Base-by-base conservation (phyloP, 2,113 vertebrate species). In the Dipodomys spectabilis region DNA sequence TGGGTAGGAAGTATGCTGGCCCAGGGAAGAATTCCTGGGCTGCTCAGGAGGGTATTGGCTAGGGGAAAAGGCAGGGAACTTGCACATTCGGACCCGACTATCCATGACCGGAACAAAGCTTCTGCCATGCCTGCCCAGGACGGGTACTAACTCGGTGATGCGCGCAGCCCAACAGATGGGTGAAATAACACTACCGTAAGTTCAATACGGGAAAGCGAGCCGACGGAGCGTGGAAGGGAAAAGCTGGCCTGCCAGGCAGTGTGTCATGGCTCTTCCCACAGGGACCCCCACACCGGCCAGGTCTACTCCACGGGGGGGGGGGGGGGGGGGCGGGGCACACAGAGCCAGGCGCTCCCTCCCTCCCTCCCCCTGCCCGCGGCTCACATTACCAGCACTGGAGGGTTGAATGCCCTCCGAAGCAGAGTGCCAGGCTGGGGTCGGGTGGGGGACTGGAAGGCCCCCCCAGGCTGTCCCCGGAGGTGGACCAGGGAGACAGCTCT, bases 361-460 rank as follows among this genome's bases (percentile, higher is more conserved):
- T 83, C 80, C 35, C 74, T 64, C 74, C 39, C 30, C 73, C 57
- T 22, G 62, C 62, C 49, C 9, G 65, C 4, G 1, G 83, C 93
- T 96, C 94, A 23, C 86, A 69, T 93, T 95, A 96, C 49, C 80
- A 69, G 44, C 32, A 44, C 78, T 86, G 82, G 69, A 93, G 93
- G 84, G 81, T 79, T 90, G 73, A 81, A 27, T 67, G 75, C 81
- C 82, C 92, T 94, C 65, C 82, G 60, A 73, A 80, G 67, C 6
- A 3, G 39, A 77, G 72, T 4, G 80, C 9, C 49, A 49, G 49
- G 67, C 79, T 90, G 71, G 28, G 75, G 75, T 77, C 2, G 49
- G 67, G 74, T 90, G 71, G 28, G 75, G 75, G 73, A 84, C 49
- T 49, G 49, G 49, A 49, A 12, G 8, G 49, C 49, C 49, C 49